These are phyloP conservation scores for Scytalopus superciliaris DNA, from an alignment of 2,113 vertebrate species.

Conservation along the genomic window DNA sequence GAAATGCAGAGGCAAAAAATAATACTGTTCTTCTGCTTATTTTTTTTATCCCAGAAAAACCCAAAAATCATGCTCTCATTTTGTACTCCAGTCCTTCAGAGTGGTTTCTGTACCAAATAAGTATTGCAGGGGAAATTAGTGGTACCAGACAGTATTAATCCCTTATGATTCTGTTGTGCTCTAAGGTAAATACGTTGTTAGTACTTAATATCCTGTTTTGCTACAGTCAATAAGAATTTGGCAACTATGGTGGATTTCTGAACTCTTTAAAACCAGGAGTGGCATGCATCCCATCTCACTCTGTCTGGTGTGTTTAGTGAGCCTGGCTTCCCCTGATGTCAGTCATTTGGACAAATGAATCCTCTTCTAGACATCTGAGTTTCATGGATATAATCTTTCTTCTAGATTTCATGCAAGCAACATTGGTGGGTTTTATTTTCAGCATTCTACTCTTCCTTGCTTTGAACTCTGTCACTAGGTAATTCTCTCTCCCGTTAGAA, in stretches of 20 bases:
- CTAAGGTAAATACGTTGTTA: not conserved
- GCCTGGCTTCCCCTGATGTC: not conserved
- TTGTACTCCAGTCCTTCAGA: not conserved
- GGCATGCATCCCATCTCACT: not conserved
- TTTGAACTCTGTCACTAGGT: not conserved
- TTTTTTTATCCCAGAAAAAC: not conserved
- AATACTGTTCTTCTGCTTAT: not conserved
- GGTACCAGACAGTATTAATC: not conserved
- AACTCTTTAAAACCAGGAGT: not conserved
- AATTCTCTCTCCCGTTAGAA: not conserved
- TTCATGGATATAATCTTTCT: not conserved
- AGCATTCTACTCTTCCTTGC: not conserved
- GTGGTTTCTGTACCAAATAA: not conserved
- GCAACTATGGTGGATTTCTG: not conserved
- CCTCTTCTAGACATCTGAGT: not conserved
- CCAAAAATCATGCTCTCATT: not conserved
- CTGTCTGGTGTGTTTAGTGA: not conserved
- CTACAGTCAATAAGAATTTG: not conserved
- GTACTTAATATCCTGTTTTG: not conserved
- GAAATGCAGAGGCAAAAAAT: not conserved
- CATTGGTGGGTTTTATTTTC: not conserved
- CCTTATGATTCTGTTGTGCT: not conserved
- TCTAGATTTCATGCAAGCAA: not conserved
- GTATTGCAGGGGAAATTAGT: not conserved
- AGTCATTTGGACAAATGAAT: not conserved